Conservation (phyloP, 2,888 invertebrate genomes). For the Petrolisthes cinctipes region DNA sequence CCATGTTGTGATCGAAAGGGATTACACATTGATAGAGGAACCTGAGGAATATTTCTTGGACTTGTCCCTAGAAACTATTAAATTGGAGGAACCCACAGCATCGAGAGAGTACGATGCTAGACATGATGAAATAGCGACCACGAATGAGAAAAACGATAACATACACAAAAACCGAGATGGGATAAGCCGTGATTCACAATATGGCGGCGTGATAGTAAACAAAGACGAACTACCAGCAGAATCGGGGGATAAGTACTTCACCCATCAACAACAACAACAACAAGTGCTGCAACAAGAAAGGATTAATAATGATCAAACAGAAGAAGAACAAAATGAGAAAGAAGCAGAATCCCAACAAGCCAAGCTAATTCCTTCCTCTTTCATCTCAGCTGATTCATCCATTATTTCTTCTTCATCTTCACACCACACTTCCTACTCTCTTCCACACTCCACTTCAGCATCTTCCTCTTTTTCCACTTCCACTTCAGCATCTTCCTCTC, state of each 20-base stretch:
- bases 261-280: no score
- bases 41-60: not conserved
- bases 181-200: no score
- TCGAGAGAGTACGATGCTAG: not conserved
- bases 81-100: not conserved
- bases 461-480: not conserved
- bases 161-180: no score
- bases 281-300: no score
- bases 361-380: not conserved
- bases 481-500: not conserved
- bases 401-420: not conserved
- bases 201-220: no score
- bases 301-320: no score
- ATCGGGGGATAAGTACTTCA: no score
- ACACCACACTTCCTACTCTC: not conserved
- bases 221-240: no score
- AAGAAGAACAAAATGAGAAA: no score
- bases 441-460: not conserved
- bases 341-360: no score
- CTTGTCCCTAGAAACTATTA: not conserved
- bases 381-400: not conserved
- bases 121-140: not conserved
- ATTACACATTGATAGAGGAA: slow-evolving; percentile 1
- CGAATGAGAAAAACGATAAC: no score
- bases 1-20: not conserved